Percentiles rank a stretch among this genome's conserved stretches.
Evolutionary conservation across 2,888 invertebrate genomes (phyloP).

Genomic region (Erebia aethiops): DNA sequence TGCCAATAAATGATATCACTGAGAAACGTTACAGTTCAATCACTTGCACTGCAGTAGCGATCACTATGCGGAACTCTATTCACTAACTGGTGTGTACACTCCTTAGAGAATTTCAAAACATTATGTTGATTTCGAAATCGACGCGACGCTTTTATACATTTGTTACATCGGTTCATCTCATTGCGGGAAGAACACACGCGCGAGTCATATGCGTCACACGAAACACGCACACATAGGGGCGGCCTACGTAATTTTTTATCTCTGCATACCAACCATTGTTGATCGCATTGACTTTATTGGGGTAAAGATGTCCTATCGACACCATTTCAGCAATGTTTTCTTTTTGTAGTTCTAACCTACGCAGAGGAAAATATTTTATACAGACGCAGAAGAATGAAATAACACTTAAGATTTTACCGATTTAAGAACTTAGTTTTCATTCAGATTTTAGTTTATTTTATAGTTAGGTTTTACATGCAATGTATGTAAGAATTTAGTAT

Average conservation of each 20-base stretch:
- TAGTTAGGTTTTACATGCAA: too few species aligned
- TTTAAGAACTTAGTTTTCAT: too few species aligned
- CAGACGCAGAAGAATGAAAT: too few species aligned
- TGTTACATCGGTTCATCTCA: slow-evolving; percentile 76
- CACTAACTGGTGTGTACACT: slow-evolving; percentile 70
- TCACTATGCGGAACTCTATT: slow-evolving; percentile 71
- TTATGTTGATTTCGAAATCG: slow-evolving; percentile 81
- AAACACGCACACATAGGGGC: slow-evolving; percentile 53
- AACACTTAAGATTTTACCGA: too few species aligned
- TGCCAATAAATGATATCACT: slow-evolving; percentile 42
- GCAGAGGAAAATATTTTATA: too few species aligned
- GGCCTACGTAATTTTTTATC: slow-evolving; percentile 63
- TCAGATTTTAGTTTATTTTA: too few species aligned
- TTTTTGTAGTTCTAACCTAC: background rate
- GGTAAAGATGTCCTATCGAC: slow-evolving; percentile 57
- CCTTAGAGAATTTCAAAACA: slow-evolving; percentile 77
- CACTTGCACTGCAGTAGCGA: slow-evolving; percentile 62
- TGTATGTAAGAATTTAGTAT: too few species aligned
- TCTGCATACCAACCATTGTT: slow-evolving; percentile 68
- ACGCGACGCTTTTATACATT: slow-evolving; percentile 79
- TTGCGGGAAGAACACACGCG: slow-evolving; percentile 55
- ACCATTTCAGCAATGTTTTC: background rate
- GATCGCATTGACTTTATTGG: slow-evolving; percentile 63
- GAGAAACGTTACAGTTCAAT: slow-evolving; percentile 55
- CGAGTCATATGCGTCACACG: slow-evolving; percentile 28